These are phyloP conservation scores for Simalia tracyae DNA, from an alignment of 2,797 vertebrate genomes.

Conservation along the genomic window DNA sequence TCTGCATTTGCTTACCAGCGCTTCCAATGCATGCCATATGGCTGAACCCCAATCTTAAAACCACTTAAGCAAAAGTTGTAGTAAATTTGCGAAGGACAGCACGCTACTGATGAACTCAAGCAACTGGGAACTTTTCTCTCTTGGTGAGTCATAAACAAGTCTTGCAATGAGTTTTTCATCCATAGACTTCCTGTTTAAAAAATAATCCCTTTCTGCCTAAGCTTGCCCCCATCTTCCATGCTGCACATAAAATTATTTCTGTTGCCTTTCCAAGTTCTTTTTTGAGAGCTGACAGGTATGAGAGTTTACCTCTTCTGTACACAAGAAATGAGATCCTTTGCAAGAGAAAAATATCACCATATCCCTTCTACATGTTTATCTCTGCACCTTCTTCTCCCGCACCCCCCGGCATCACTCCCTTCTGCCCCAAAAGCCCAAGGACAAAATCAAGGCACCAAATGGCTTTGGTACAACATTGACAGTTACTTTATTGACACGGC, in stretches of 20 bases:
- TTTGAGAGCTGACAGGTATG: no score
- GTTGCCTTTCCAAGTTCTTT: background rate
- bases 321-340: background rate
- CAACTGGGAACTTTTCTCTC: background rate
- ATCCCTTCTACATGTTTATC: background rate
- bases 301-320: background rate
- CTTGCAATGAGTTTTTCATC: background rate
- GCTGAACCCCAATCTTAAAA: background rate
- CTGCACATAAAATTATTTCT: background rate
- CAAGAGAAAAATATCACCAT: background rate
- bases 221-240: background rate
- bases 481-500: constrained; percentile 10
- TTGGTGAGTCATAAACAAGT: background rate
- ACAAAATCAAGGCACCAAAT: background rate
- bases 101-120: background rate
- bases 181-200: background rate
- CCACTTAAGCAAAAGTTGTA: background rate
- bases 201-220: background rate
- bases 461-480: background rate
- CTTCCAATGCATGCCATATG: background rate
- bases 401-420: background rate
- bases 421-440: background rate
- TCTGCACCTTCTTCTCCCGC: no score
- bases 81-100: background rate
- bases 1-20: background rate